Conservation (phyloP, 2,888 invertebrate genomes). For the Unio pictorum region DNA sequence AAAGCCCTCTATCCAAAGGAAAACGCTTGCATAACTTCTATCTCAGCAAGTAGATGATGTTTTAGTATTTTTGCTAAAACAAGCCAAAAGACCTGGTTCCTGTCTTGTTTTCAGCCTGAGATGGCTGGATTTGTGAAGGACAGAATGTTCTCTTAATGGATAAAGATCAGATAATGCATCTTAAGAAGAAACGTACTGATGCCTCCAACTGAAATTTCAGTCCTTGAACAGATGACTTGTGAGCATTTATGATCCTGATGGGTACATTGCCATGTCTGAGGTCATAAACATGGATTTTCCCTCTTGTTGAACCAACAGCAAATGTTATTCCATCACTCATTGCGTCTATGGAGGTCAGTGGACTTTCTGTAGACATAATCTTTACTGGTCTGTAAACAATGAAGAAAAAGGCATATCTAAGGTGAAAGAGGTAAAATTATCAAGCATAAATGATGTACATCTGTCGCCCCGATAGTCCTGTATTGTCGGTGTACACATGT, state of each 20-base stretch:
- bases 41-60: too few species aligned
- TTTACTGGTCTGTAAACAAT: slow-evolving; percentile 52
- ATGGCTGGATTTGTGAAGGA: too few species aligned
- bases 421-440: too few species aligned
- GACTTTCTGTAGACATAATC: slow-evolving; percentile 61
- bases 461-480: too few species aligned
- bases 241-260: slow-evolving; percentile 57
- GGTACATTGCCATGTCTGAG: slow-evolving; percentile 62
- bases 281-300: slow-evolving; percentile 69
- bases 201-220: slow-evolving; percentile 53
- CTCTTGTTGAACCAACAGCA: slow-evolving; percentile 69
- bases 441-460: too few species aligned
- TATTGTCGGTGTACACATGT: too few species aligned
- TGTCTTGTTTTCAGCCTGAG: too few species aligned
- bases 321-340: slow-evolving; percentile 66
- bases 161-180: too few species aligned
- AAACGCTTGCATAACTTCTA: too few species aligned
- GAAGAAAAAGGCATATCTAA: background rate
- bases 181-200: slow-evolving; percentile 20
- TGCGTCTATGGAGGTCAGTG: slow-evolving; percentile 67
- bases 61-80: too few species aligned
- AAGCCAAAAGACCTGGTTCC: too few species aligned
- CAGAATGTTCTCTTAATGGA: slow-evolving; percentile 2
- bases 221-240: slow-evolving; percentile 65
- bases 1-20: too few species aligned